These are phyloP conservation scores for Illadopsis cleaveri DNA, from an alignment of 2,113 vertebrate species.

Conservation along the genomic window DNA sequence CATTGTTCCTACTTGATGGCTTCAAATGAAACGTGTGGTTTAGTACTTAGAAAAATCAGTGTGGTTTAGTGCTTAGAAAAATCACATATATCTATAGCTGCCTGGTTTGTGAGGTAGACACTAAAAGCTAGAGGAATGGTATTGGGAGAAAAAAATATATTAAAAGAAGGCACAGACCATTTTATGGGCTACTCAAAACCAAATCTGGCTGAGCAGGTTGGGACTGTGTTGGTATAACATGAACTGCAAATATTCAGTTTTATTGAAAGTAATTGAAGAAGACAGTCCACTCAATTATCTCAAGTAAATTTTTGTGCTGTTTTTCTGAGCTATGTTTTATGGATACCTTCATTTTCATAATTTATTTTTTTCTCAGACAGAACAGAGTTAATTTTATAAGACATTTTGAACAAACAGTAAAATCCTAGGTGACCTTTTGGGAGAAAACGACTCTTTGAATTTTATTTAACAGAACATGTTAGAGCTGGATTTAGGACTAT, in stretches of 20 bases:
- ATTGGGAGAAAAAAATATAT: background rate
- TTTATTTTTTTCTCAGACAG: background rate
- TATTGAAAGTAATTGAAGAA: slow-evolving; percentile 62
- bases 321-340: slow-evolving; percentile 12
- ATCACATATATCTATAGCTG: background rate
- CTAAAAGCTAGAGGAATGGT: background rate
- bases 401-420: background rate
- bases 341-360: background rate
- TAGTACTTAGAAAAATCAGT: background rate
- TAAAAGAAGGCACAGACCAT: slow-evolving; percentile 3
- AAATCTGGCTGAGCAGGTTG: background rate
- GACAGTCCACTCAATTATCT: slow-evolving; percentile 32
- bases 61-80: slow-evolving; percentile 10
- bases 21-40: background rate
- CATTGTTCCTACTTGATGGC: background rate
- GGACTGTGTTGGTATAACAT: background rate
- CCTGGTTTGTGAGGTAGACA: background rate
- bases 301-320: background rate
- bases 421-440: background rate
- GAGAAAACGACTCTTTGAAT: background rate
- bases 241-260: slow-evolving; percentile 66
- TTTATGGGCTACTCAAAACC: background rate
- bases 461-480: background rate
- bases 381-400: slow-evolving; percentile 12
- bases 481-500: background rate